Conservation (phyloP, 2,797 vertebrate genomes). For the Rhadinocentrus ornatus region DNA sequence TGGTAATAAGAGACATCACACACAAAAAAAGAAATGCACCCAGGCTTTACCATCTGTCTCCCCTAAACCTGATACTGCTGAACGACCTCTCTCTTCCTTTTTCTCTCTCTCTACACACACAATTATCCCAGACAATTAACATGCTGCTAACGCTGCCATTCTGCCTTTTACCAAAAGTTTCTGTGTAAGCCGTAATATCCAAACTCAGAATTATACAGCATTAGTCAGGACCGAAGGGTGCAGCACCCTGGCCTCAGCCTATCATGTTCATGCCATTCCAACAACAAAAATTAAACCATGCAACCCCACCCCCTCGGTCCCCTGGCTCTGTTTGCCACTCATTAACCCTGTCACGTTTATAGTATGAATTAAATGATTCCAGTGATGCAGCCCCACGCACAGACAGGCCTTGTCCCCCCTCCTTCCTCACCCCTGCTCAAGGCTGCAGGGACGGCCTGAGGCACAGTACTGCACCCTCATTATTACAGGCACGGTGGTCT, state of each 20-base stretch:
- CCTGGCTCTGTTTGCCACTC: constrained; percentile 82
- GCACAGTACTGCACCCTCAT: constrained; percentile 63
- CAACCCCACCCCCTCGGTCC: constrained; percentile 51
- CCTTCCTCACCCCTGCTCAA: constrained; percentile 12
- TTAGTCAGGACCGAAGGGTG: constrained; percentile 62
- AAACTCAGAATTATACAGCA: constrained; percentile 55
- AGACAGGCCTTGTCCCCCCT: constrained; percentile 42
- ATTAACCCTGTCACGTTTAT: constrained; percentile 86
- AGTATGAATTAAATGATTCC: constrained; percentile 83
- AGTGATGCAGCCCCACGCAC: constrained; percentile 78
- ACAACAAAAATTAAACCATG: constrained; percentile 47
- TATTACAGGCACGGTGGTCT: constrained; percentile 65
- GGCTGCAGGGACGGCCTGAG: constrained; percentile 66
- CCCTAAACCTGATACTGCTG: constrained; percentile 62
- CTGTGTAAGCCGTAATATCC: constrained; percentile 40
- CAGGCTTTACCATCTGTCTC: constrained; percentile 71
- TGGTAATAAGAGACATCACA: constrained; percentile 60
- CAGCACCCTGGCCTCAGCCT: constrained; percentile 53
- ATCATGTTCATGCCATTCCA: constrained; percentile 52
- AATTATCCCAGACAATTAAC: constrained; percentile 20
- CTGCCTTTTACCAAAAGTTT: constrained; percentile 47
- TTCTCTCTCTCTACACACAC: constrained; percentile 15
- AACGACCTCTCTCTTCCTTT: constrained; percentile 43
- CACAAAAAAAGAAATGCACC: constrained; percentile 49
- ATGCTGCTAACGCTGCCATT: constrained; percentile 30